Percentiles rank a stretch among this genome's conserved stretches.
phyloP scores from a whole-genome alignment of 2,888 invertebrate species.

The Protophormia terraenovae region DNA sequence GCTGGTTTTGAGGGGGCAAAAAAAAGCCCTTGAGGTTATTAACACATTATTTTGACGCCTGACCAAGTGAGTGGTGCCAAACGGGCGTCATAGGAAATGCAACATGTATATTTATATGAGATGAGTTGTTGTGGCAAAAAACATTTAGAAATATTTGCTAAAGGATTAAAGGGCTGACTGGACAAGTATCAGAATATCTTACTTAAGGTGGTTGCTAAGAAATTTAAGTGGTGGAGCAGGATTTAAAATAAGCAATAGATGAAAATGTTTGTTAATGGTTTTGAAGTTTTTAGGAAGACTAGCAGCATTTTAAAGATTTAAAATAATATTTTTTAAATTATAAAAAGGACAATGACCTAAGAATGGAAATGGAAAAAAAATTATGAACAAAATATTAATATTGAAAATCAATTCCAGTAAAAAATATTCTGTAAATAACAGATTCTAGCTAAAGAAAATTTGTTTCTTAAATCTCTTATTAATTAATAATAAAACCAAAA shows the following conservation, averaged over 20 bases:
- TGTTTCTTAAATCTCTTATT: slow-evolving; percentile 10
- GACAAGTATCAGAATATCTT: neutral
- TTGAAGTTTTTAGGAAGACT: too few relatives aligned
- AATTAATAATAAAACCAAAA: neutral
- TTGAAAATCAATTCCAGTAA: too few relatives aligned
- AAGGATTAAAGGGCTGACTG: neutral
- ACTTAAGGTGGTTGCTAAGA: too few relatives aligned
- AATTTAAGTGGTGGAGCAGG: too few relatives aligned
- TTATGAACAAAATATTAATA: too few relatives aligned
- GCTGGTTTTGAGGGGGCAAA: neutral
- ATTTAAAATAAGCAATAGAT: too few relatives aligned
- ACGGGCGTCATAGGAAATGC: slow-evolving; percentile 29
- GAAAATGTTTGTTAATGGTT: too few relatives aligned
- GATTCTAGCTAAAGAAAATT: neutral
- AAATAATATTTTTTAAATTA: too few relatives aligned
- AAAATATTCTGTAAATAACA: too few relatives aligned
- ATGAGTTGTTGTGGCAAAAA: neutral
- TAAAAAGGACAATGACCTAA: too few relatives aligned
- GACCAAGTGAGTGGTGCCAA: slow-evolving; percentile 43
- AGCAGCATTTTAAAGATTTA: too few relatives aligned
- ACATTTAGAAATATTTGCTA: neutral
- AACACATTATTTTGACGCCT: slow-evolving; percentile 68
- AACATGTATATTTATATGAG: slow-evolving; percentile 28
- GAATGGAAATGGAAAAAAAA: too few relatives aligned
- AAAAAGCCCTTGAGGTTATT: slow-evolving; percentile 54